Conservation (phyloP, 2,113 vertebrate genomes). For the Ascaphus truei region DNA sequence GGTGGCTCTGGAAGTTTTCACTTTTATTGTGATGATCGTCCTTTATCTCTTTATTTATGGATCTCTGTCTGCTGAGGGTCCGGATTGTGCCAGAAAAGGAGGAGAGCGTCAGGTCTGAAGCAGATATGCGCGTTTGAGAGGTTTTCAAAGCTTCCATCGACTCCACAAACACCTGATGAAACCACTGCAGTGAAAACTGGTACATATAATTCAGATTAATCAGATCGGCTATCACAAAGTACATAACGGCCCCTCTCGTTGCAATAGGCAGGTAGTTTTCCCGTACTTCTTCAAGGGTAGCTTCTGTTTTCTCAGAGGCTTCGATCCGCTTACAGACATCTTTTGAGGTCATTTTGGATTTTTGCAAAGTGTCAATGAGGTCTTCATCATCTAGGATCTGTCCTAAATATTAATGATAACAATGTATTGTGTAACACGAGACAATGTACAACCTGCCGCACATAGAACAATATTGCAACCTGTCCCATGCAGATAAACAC, state of each 20-base stretch:
- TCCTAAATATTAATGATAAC: conserved; percentile 36
- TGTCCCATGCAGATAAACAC: no score
- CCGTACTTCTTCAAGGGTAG: conserved; percentile 35
- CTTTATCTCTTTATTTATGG: neutral
- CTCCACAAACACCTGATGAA: conserved; percentile 44
- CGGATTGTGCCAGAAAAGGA: neutral
- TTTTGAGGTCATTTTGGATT: conserved; percentile 49
- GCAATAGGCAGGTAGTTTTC: conserved; percentile 52
- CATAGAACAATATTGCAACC: no score
- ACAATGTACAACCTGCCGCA: no score
- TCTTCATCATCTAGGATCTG: conserved; percentile 54
- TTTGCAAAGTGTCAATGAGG: conserved; percentile 49
- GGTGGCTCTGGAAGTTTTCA: neutral
- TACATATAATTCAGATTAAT: conserved; percentile 50
- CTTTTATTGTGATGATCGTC: neutral
- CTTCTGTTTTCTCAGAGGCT: conserved; percentile 45
- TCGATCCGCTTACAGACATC: conserved; percentile 48
- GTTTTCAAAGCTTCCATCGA: conserved; percentile 27
- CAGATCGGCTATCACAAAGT: conserved; percentile 49
- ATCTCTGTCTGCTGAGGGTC: neutral
- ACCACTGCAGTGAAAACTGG: conserved; percentile 62
- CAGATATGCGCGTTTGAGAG: neutral
- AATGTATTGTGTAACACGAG: no score
- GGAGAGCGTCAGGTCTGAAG: neutral
- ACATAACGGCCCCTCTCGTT: conserved; percentile 46